These are phyloP conservation scores for Drosophila yooni DNA, from an alignment of 2,888 invertebrate species.

Conservation along the genomic window DNA sequence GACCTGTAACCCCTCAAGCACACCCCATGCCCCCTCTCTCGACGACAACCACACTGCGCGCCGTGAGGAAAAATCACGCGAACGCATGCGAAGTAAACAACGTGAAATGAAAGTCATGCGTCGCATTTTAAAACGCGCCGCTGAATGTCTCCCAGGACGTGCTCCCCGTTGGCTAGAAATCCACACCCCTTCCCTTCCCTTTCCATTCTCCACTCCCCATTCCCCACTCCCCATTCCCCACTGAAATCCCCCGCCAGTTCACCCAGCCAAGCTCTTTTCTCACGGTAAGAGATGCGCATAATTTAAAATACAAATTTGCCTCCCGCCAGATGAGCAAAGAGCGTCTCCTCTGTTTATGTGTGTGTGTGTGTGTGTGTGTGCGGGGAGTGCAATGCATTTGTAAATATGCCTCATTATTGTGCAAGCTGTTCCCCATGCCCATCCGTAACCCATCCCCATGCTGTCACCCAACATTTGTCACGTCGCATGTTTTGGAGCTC, in stretches of 20 bases:
- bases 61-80: constrained; percentile 71
- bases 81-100: constrained; percentile 78
- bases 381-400: constrained; percentile 60
- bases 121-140: constrained; percentile 72
- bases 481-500: constrained; percentile 68
- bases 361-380: background rate
- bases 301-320: constrained; percentile 77
- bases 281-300: constrained; percentile 70
- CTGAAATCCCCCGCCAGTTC: background rate
- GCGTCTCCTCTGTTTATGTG: background rate
- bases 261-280: background rate
- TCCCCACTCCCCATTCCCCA: no score
- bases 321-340: constrained; percentile 22
- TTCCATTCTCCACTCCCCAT: background rate
- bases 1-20: constrained; percentile 33
- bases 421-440: constrained; percentile 19
- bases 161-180: constrained; percentile 15
- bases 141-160: constrained; percentile 53
- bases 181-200: background rate
- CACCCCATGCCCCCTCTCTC: background rate
- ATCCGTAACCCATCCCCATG: background rate
- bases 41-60: background rate
- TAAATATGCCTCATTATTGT: constrained; percentile 75
- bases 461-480: constrained; percentile 62
- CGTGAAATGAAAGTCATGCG: constrained; percentile 79